Conservation (phyloP, 1,140 invertebrate species). For the Bombus pyrosoma region DNA sequence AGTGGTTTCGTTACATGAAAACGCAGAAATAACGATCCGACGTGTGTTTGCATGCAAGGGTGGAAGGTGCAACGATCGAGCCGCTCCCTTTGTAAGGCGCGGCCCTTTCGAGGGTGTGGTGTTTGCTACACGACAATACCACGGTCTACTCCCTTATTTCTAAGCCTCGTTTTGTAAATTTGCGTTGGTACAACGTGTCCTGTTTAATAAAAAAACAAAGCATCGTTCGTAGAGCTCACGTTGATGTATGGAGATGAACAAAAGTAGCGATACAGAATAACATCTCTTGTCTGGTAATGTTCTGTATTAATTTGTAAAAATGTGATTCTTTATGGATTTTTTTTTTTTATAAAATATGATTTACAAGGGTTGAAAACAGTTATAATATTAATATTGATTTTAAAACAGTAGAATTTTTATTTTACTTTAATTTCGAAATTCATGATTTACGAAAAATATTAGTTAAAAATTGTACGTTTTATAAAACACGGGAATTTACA, state of each 20-base stretch:
- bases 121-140: conserved; percentile 46
- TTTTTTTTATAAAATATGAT: no score
- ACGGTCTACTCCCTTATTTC: conserved; percentile 46
- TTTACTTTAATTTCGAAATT: no score
- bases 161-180: conserved; percentile 35
- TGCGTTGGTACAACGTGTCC: conserved; percentile 2
- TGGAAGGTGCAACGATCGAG: conserved; percentile 67
- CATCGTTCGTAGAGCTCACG: neutral
- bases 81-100: conserved; percentile 70
- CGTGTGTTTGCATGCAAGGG: conserved; percentile 68
- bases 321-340: no score
- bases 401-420: no score
- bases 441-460: no score
- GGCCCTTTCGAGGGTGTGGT: conserved; percentile 67
- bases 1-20: conserved; percentile 69
- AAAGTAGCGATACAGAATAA: no score
- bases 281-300: no score
- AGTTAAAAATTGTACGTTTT: neutral
- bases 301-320: no score
- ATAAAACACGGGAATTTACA: neutral
- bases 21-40: conserved; percentile 60
- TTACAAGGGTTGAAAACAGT: no score
- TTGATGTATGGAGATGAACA: no score
- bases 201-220: conserved; percentile 14
- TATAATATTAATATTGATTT: no score